Evolutionary conservation across 2,113 vertebrate genomes (phyloP), one percentile per base, ranked within the genome.

Genomic region (Cebus imitator): DNA sequence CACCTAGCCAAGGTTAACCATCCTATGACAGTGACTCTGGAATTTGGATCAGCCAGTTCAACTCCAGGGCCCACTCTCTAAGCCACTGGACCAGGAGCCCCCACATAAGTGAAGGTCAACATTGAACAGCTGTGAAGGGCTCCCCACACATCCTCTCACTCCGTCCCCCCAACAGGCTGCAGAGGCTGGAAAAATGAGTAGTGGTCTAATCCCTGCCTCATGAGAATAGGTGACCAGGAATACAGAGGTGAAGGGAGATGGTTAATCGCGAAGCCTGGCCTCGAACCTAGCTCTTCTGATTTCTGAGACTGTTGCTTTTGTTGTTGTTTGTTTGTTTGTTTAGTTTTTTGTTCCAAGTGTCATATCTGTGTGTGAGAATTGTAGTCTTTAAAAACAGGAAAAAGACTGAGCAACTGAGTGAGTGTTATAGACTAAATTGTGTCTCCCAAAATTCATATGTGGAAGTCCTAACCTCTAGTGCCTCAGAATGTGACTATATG

Each of bases 101-200:
- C 21, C 57, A n/a, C 0, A 0, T 17, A 52, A 21, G 11, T 23
- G 37, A 72, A 21, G 8, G 48, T 10, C 5, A 7, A 14, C 27
- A 40, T 17, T 11, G 21, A 64, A 78, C n/a, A 8, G 14, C 2
- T 14, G 21, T 50, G 21, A 76, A 4, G 17, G 27, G 30, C 12
- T 55, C 37, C 43, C 50, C 68, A 43, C 40, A 12, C 7, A 37
- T 43, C 16, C 14, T 40, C 25, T 78, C 40, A 32, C 18, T 1
- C 20, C 3, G 3, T n/a, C 11, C 17, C 21, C 32, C 50, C 32
- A n/a, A 66, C 40, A 57, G 70, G 8, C 68, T 18, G 4, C 30
- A 90, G 45, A 57, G 64, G 37, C 9, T 45, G 25, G 3, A 7
- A 12, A 43, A 23, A 20, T 2, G 4, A n/a, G 10, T 4, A 4